Percentiles rank a stretch among this genome's conserved stretches.
phyloP scores from a whole-genome alignment of 2,888 invertebrate species.

The Yponomeuta evonymella region DNA sequence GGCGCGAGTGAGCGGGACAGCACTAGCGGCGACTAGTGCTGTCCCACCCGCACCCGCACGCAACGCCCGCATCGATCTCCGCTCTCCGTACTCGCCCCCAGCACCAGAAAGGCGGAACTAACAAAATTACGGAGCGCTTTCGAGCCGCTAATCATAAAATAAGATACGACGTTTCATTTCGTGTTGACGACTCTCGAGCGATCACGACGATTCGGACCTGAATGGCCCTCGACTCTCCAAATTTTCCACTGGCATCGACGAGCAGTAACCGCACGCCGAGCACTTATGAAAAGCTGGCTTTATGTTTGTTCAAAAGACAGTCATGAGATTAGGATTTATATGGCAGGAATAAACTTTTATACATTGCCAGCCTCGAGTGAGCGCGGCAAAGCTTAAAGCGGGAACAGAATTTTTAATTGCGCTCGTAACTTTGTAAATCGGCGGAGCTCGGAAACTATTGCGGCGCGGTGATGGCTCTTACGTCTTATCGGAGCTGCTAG shows the following conservation, averaged over 20 bases:
- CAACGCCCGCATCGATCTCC: constrained; percentile 73
- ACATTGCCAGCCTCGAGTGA: background rate
- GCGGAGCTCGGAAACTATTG: constrained; percentile 6
- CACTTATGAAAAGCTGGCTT: constrained; percentile 48
- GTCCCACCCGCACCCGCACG: constrained; percentile 64
- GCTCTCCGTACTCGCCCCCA: constrained; percentile 72
- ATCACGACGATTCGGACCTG: constrained; percentile 58
- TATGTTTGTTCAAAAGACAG: constrained; percentile 26
- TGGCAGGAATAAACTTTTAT: constrained; percentile 20
- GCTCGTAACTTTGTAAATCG: constrained; percentile 26
- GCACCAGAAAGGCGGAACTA: constrained; percentile 77
- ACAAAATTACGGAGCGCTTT: constrained; percentile 77
- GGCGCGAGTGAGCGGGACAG: constrained; percentile 39
- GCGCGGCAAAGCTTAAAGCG: constrained; percentile 17
- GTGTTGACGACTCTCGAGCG: constrained; percentile 73
- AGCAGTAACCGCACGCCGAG: constrained; percentile 54
- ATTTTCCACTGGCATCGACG: constrained; percentile 67
- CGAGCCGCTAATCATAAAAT: constrained; percentile 77
- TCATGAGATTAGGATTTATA: constrained; percentile 43
- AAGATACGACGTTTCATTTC: constrained; percentile 77
- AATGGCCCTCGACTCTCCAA: constrained; percentile 75
- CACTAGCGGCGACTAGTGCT: constrained; percentile 42
- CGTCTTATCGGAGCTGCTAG: constrained; percentile 24
- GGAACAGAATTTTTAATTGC: constrained; percentile 39
- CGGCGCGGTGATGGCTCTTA: constrained; percentile 36